Evolutionary conservation across 2,113 vertebrate genomes (phyloP).

Genomic region (Synodontis membranacea): DNA sequence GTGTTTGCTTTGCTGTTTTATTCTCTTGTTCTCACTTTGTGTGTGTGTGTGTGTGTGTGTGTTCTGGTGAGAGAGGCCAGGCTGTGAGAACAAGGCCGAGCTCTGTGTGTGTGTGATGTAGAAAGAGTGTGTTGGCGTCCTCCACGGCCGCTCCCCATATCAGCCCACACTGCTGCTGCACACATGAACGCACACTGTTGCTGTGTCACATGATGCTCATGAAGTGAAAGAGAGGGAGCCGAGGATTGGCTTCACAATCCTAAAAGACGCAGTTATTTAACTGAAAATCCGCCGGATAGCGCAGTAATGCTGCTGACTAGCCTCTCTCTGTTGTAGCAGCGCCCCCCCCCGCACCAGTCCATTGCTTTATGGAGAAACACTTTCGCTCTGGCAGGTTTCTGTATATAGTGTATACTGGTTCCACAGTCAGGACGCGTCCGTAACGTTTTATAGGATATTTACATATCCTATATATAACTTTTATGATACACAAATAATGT

Average conservation of each 20-base stretch:
- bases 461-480: no score
- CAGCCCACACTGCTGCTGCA: slow-evolving; percentile 52
- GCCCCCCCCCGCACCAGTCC: no score
- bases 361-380: neutral
- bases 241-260: neutral
- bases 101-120: neutral
- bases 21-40: neutral
- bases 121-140: slow-evolving; percentile 48
- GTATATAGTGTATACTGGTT: neutral
- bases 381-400: neutral
- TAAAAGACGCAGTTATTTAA: slow-evolving; percentile 15
- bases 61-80: slow-evolving; percentile 21
- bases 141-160: slow-evolving; percentile 48
- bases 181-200: slow-evolving; percentile 51
- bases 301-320: neutral
- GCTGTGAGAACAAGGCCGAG: slow-evolving; percentile 16
- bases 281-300: neutral
- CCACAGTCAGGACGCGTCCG: no score
- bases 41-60: neutral
- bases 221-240: slow-evolving; percentile 32
- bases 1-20: slow-evolving; percentile 11
- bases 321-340: neutral
- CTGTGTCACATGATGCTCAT: slow-evolving; percentile 55
- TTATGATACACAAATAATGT: no score
- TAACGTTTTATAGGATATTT: no score